Evolutionary conservation across 1,140 invertebrate species (phyloP).

Genomic region (Heliconius congener): DNA sequence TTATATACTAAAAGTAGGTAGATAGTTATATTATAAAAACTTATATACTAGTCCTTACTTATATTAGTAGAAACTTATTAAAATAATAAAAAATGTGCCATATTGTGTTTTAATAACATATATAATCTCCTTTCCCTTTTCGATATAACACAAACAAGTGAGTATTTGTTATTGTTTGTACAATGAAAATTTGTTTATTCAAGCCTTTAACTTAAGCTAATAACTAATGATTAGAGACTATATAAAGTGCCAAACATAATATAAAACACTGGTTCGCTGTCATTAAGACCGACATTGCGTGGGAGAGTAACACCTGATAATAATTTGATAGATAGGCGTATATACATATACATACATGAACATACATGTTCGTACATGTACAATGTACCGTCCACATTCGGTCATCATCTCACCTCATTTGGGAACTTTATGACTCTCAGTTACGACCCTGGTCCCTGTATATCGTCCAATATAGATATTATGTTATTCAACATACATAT

Average conservation of each 20-base stretch:
- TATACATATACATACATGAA: neutral
- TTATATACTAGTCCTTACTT: too few relatives aligned
- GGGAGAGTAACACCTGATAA: conserved; percentile 44
- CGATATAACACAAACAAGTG: neutral
- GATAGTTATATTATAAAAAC: too few relatives aligned
- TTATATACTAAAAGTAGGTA: too few relatives aligned
- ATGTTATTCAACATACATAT: neutral
- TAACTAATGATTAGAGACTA: conserved; percentile 2
- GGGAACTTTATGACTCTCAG: conserved; percentile 29
- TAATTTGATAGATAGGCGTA: conserved; percentile 25
- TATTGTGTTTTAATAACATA: neutral
- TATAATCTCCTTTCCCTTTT: neutral
- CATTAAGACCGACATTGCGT: conserved; percentile 41
- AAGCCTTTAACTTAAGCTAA: conserved; percentile 9
- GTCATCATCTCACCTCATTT: conserved; percentile 32
- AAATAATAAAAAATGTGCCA: neutral
- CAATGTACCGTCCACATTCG: neutral
- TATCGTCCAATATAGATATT: neutral
- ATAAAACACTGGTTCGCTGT: conserved; percentile 29
- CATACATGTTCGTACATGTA: neutral
- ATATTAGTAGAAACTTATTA: too few relatives aligned
- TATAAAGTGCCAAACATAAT: conserved; percentile 1
- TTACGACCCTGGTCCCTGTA: conserved; percentile 19
- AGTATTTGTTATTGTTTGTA: neutral
- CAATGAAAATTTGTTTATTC: conserved; percentile 10